phyloP scores from a whole-genome alignment of 1,140 invertebrate genomes.

The Pogonognathellus flavescens region DNA sequence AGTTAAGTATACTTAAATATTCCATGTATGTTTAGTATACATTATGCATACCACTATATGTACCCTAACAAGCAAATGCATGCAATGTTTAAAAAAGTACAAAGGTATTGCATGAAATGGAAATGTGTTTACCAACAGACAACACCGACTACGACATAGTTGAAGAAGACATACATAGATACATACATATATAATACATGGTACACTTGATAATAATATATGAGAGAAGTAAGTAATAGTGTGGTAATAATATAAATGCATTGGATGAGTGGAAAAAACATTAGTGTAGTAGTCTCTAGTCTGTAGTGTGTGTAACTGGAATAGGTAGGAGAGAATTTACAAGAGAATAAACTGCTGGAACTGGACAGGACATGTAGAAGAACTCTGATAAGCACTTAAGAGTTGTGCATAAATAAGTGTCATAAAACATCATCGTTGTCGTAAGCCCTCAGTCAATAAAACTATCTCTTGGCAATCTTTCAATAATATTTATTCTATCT shows the following conservation, averaged over 20 bases:
- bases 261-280: not conserved
- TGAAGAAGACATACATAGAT: not conserved
- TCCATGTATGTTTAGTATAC: no score
- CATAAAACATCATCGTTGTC: constrained; percentile 45
- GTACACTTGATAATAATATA: no score
- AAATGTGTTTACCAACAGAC: not conserved
- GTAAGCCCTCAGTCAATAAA: constrained; percentile 41
- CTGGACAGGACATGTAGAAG: not conserved
- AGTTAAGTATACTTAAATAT: no score
- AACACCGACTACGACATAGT: not conserved
- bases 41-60: no score
- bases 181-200: no score
- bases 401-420: constrained; percentile 50
- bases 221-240: no score
- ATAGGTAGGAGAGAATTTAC: not conserved
- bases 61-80: no score
- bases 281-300: no score
- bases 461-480: constrained; percentile 50
- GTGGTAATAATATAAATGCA: no score
- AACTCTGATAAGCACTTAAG: constrained; percentile 40
- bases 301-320: not conserved
- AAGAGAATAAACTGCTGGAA: no score
- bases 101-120: not conserved
- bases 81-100: not conserved
- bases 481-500: constrained; percentile 44